Evolutionary conservation across 2,888 invertebrate species (phyloP).

Genomic region (Sisyra nigra): DNA sequence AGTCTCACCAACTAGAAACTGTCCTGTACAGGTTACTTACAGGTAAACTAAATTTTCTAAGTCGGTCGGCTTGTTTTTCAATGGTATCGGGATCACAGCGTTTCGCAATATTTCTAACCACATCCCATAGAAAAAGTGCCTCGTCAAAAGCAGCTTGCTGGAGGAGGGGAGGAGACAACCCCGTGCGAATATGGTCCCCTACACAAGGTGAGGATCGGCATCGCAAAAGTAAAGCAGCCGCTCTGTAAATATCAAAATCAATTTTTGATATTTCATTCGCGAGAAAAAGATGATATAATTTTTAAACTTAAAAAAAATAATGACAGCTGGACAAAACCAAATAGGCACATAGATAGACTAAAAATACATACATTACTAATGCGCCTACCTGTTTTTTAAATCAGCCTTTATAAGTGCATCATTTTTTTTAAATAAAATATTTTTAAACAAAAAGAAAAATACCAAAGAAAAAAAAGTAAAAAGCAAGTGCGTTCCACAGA

Average conservation of each 20-base stretch:
- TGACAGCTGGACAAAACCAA: too few relatives aligned
- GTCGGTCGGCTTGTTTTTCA: slow-evolving; percentile 26
- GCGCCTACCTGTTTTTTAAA: too few relatives aligned
- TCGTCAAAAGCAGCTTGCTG: slow-evolving; percentile 82
- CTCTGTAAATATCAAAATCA: slow-evolving; percentile 4
- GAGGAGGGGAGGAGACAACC: slow-evolving; percentile 61
- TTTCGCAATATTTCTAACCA: slow-evolving; percentile 61
- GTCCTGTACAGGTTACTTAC: neutral
- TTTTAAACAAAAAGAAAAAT: neutral
- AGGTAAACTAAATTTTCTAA: slow-evolving; percentile 19
- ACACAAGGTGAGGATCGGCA: slow-evolving; percentile 28
- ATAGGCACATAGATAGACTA: too few relatives aligned
- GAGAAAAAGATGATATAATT: too few relatives aligned
- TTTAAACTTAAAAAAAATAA: too few relatives aligned
- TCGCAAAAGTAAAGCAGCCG: slow-evolving; percentile 18
- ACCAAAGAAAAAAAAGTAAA: too few relatives aligned
- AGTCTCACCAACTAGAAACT: neutral
- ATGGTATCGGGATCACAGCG: slow-evolving; percentile 26
- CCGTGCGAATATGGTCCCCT: slow-evolving; percentile 35
- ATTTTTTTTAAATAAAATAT: neutral
- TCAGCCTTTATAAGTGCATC: neutral
- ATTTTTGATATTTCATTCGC: too few relatives aligned
- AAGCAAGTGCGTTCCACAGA: too few relatives aligned
- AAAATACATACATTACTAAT: too few relatives aligned
- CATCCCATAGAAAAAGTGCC: slow-evolving; percentile 62